Base-by-base conservation (phyloP, 2,888 invertebrate species). In the Cerastis rubricosa region DNA sequence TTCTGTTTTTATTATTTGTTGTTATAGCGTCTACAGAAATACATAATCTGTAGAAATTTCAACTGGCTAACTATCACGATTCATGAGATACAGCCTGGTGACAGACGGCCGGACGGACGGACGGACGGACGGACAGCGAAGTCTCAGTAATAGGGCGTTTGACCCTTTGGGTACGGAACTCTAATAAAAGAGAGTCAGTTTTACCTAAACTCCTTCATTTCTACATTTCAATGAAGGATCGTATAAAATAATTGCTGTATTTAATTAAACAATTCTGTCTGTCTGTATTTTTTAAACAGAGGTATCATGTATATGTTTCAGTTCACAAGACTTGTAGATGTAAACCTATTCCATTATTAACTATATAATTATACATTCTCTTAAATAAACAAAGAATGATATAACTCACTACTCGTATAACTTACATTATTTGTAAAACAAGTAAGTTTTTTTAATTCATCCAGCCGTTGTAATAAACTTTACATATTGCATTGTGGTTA, bases 391-490 rank as follows among this genome's bases (percentile, higher is more conserved):
- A 76, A 82, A 54, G 17, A 77, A 25, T 47, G 7, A 69, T n/a
- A n/a, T 81, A n/a, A 51, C n/a, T 19, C 25, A 49, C n/a, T 40
- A 6, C 63, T 63, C 63, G 40, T 40, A 25, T 17, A 17, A 29
- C 49, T 29, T 47, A 43, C 4, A 25, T 35, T 51, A 51, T 72
- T 72, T 29, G 6, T 11, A 22, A 43, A 72, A 80, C 61, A 66
- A 7, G 2, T 49, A 19, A 22, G 1, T 61, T 72, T 17, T 45
- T 68, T 65, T 6, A 59, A 19, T 54, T 59, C 29, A 75, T 11
- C 0, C 80, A 83, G 83, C 61, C 83, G 83, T 35, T 40, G 22
- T 14, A 49, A 70, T 66, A 70, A 69, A 29, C 17, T 54, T 1
- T 2, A 47, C 35, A 25, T 43, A 70, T 22, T 64, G 5, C 14